These are phyloP conservation scores for Xenops minutus DNA, from an alignment of 2,797 vertebrate genomes.

Conservation along the genomic window DNA sequence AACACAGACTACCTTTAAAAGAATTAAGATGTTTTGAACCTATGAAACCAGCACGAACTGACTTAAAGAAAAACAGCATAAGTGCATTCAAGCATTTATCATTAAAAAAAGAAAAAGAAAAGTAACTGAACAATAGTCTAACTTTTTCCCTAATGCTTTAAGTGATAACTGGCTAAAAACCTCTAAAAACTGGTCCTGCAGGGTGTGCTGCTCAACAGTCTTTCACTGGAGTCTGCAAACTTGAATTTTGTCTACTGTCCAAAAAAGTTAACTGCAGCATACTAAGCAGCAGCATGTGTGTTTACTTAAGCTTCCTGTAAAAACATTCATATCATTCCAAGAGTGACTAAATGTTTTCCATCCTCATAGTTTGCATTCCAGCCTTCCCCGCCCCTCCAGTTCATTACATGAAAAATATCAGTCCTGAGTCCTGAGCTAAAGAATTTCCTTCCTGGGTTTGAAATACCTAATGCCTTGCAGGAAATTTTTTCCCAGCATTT, in stretches of 20 bases:
- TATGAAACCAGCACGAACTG: background rate
- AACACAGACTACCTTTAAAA: background rate
- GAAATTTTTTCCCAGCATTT: background rate
- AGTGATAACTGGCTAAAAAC: background rate
- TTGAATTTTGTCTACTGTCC: conserved; percentile 76
- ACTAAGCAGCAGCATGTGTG: conserved; percentile 76
- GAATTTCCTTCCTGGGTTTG: conserved; percentile 69
- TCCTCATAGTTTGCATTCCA: conserved; percentile 83
- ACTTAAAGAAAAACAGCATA: background rate
- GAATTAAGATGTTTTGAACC: background rate
- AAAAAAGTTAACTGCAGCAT: conserved; percentile 78
- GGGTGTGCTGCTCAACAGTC: conserved; percentile 72
- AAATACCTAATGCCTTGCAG: conserved; percentile 29
- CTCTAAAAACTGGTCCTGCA: conserved; percentile 21
- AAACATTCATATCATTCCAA: conserved; percentile 88
- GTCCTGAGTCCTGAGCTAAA: conserved; percentile 34
- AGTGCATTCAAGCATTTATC: background rate
- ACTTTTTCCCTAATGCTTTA: background rate
- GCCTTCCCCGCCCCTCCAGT: conserved; percentile 69
- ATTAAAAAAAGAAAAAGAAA: background rate
- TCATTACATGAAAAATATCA: conserved; percentile 81
- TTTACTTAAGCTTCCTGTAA: conserved; percentile 86
- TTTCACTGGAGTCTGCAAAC: conserved; percentile 67
- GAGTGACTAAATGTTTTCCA: conserved; percentile 86
- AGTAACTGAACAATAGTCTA: background rate